These are phyloP conservation scores for Microcebus jonahi DNA, from an alignment of 2,113 vertebrate species.

Conservation along the genomic window DNA sequence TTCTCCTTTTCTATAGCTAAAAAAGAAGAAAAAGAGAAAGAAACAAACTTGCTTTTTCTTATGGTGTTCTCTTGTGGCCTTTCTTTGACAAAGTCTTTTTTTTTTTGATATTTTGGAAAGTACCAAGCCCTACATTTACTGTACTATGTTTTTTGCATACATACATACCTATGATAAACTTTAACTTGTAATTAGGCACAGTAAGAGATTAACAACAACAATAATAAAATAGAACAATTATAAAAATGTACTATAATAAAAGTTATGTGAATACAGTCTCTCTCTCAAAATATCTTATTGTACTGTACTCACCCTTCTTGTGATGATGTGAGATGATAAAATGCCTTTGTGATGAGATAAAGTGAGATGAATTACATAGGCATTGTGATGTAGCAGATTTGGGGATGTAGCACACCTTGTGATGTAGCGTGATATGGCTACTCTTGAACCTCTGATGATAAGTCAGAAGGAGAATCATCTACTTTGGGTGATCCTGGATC, in stretches of 20 bases:
- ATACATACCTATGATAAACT: not conserved
- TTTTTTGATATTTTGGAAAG: not conserved
- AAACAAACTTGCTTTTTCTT: not conserved
- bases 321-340: not conserved
- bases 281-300: not conserved
- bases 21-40: too few relatives aligned
- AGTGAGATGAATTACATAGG: not conserved
- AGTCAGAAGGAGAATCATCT: not conserved
- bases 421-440: not conserved
- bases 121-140: not conserved
- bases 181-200: not conserved
- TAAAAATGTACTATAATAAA: not conserved
- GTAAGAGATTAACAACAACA: not conserved
- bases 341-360: not conserved
- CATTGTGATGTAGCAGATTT: not conserved
- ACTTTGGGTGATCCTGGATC: not conserved
- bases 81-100: constrained; percentile 44
- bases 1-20: too few relatives aligned
- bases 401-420: not conserved
- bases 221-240: not conserved
- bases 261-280: not conserved
- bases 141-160: not conserved
- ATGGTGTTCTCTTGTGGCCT: not conserved
- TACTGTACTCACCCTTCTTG: not conserved
- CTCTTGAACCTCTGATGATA: not conserved